phyloP scores from a whole-genome alignment of 2,113 vertebrate species.

The Lophura nycthemera region DNA sequence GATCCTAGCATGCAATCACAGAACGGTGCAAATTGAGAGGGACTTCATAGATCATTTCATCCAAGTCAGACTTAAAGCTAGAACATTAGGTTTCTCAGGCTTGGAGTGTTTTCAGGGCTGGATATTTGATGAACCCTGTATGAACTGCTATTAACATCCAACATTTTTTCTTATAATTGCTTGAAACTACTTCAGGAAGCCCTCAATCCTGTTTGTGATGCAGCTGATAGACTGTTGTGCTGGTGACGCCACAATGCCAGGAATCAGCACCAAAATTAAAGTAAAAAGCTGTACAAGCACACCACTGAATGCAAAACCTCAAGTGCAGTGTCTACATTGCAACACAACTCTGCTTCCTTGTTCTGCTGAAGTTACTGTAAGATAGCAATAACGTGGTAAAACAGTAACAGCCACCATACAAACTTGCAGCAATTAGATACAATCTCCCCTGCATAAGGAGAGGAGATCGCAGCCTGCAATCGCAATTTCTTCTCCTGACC shows the following conservation, averaged over 20 bases:
- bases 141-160: neutral
- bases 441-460: neutral
- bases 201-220: neutral
- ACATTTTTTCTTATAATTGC: neutral
- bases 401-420: neutral
- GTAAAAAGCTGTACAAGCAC: neutral
- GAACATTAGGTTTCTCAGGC: neutral
- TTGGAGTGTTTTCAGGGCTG: neutral
- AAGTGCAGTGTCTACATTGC: neutral
- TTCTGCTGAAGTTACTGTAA: neutral
- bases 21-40: neutral
- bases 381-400: neutral
- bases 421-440: neutral
- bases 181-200: slow-evolving; percentile 2
- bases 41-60: neutral
- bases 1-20: neutral
- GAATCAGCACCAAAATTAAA: neutral
- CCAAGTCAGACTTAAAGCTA: neutral
- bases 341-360: neutral
- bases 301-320: neutral
- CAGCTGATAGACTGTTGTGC: neutral
- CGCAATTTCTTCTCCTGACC: neutral
- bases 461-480: slow-evolving; percentile 7
- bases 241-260: neutral
- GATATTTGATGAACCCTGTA: neutral